phyloP scores from a whole-genome alignment of 2,888 invertebrate species.

The Trisateles emortualis region DNA sequence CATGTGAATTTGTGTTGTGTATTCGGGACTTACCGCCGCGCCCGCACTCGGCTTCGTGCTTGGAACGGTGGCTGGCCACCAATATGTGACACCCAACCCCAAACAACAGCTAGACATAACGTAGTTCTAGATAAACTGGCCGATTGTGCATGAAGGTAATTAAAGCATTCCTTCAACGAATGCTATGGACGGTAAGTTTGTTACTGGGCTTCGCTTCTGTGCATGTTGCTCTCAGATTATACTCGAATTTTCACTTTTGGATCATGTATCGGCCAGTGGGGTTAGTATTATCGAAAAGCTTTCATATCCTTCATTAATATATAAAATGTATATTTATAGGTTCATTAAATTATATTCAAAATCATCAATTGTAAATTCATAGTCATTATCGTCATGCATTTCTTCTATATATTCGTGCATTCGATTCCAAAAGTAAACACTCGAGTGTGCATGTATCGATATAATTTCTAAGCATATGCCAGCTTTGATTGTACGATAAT shows the following conservation, averaged over 20 bases:
- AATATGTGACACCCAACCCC: constrained; percentile 75
- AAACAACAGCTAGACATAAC: constrained; percentile 72
- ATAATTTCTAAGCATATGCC: constrained; percentile 48
- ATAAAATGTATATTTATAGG: constrained; percentile 11
- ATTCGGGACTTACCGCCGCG: constrained; percentile 76
- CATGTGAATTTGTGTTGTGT: constrained; percentile 87
- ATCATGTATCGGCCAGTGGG: constrained; percentile 19
- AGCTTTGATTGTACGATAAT: constrained; percentile 69
- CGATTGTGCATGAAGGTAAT: constrained; percentile 79
- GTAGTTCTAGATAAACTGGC: constrained; percentile 80
- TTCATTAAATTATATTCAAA: constrained; percentile 3
- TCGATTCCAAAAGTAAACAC: constrained; percentile 67
- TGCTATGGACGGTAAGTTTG: constrained; percentile 79
- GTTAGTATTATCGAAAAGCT: constrained; percentile 9
- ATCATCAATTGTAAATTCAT: constrained; percentile 7
- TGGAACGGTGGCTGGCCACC: constrained; percentile 76
- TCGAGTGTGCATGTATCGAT: constrained; percentile 57
- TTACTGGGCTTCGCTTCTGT: constrained; percentile 70
- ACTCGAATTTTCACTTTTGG: constrained; percentile 48
- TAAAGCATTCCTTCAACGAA: constrained; percentile 83
- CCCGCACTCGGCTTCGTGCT: constrained; percentile 83
- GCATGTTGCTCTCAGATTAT: constrained; percentile 46
- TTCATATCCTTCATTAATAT: constrained; percentile 20
- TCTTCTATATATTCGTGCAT: neutral
- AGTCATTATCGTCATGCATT: constrained; percentile 11